These are phyloP conservation scores for Butorides virescens DNA, from an alignment of 2,113 vertebrate genomes.

Conservation along the genomic window DNA sequence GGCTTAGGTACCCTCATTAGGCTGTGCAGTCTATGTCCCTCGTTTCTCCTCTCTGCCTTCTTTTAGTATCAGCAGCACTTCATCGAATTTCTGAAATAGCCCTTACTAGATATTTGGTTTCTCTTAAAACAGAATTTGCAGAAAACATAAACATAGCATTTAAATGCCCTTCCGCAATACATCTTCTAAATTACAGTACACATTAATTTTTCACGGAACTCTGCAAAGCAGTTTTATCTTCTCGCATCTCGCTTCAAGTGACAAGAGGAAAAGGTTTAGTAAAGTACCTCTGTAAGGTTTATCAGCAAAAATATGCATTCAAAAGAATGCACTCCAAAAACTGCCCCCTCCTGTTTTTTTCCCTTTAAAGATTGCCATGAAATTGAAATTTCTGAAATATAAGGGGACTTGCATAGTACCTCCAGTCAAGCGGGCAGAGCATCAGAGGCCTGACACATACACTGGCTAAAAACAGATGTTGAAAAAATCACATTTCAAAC, in stretches of 20 bases:
- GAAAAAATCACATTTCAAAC: background rate
- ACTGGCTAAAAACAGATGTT: background rate
- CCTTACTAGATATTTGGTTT: background rate
- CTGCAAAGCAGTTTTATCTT: background rate
- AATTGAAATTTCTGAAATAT: background rate
- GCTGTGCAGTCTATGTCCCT: background rate
- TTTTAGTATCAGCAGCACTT: background rate
- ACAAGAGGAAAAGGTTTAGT: background rate
- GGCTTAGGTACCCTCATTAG: background rate
- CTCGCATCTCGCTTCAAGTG: background rate
- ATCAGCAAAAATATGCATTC: background rate
- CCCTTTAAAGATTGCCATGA: background rate
- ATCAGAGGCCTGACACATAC: background rate
- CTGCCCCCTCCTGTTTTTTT: fast-evolving
- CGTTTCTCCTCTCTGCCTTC: background rate
- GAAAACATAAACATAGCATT: conserved; percentile 2
- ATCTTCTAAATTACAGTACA: conserved; percentile 13
- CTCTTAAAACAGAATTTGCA: conserved; percentile 14
- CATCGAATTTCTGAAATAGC: background rate
- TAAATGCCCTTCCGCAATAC: conserved; percentile 10
- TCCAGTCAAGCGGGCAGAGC: background rate
- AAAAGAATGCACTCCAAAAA: background rate
- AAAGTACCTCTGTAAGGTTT: background rate
- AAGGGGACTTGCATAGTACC: background rate
- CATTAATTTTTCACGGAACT: conserved; percentile 34